A percentile compares a stretch with the other conserved stretches of the same genome.
Evolutionary conservation across 2,113 vertebrate species (phyloP).

Genomic region (Felis chaus): DNA sequence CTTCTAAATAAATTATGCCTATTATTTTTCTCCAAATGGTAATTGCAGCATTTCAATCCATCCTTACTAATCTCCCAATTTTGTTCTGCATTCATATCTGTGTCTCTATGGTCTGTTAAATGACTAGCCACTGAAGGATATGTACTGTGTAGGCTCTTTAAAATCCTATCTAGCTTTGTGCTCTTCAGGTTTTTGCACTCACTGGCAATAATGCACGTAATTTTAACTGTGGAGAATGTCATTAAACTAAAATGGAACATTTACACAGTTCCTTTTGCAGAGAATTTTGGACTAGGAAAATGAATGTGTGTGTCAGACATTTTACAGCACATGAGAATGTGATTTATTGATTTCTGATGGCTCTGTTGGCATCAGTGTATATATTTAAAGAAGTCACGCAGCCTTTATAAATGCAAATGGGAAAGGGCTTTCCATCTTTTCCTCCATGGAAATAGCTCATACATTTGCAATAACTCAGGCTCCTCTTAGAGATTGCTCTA

Average conservation of each 20-base stretch:
- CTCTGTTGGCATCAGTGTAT: constrained; percentile 76
- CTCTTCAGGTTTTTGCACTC: constrained; percentile 73
- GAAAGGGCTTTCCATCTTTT: constrained; percentile 66
- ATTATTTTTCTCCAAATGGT: constrained; percentile 72
- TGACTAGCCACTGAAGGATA: neutral
- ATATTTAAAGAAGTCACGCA: constrained; percentile 77
- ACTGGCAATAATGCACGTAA: constrained; percentile 72
- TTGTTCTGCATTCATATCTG: neutral
- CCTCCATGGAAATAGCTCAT: constrained; percentile 75
- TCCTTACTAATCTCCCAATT: constrained; percentile 20
- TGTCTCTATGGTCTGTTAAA: constrained; percentile 24
- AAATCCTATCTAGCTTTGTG: constrained; percentile 66
- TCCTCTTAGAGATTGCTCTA: constrained; percentile 70
- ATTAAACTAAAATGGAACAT: constrained; percentile 75
- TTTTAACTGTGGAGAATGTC: constrained; percentile 77
- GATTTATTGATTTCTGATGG: constrained; percentile 82
- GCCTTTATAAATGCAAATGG: constrained; percentile 82
- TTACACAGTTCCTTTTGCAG: constrained; percentile 75
- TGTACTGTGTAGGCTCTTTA: constrained; percentile 49
- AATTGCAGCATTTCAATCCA: constrained; percentile 43
- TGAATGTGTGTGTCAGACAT: constrained; percentile 76
- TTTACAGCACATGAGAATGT: constrained; percentile 68
- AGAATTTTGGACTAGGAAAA: constrained; percentile 72
- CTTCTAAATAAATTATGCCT: constrained; percentile 72
- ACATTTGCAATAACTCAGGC: constrained; percentile 75